phyloP scores from a whole-genome alignment of 2,113 vertebrate genomes.

The Notarius lentiginosus region DNA sequence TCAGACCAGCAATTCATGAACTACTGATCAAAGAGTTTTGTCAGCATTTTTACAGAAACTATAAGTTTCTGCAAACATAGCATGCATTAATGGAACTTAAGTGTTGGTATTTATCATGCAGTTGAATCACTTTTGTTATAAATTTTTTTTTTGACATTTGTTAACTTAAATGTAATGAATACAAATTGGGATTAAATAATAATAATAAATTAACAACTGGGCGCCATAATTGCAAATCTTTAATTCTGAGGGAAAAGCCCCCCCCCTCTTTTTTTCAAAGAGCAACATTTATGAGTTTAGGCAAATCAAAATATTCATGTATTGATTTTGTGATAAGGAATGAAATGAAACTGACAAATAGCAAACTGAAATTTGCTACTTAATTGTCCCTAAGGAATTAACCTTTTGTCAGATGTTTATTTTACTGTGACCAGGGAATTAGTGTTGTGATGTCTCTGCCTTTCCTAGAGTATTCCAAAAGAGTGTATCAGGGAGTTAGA shows the following conservation, averaged over 20 bases:
- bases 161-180: neutral
- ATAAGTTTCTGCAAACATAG: neutral
- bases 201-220: no score
- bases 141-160: neutral
- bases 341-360: neutral
- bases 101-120: neutral
- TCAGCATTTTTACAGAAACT: neutral
- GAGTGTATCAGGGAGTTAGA: conserved; percentile 92
- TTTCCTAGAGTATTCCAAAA: conserved; percentile 81
- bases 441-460: conserved; percentile 17
- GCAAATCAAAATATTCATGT: neutral
- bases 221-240: neutral
- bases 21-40: neutral
- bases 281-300: neutral
- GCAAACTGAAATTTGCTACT: neutral
- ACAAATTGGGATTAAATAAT: neutral
- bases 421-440: neutral
- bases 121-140: neutral
- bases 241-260: neutral
- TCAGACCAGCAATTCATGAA: neutral
- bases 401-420: neutral
- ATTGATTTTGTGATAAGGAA: neutral
- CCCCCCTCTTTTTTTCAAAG: neutral
- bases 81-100: neutral
- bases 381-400: neutral